Conservation (phyloP, 2,797 vertebrate species). For the Mormyrus proboscirostris region DNA sequence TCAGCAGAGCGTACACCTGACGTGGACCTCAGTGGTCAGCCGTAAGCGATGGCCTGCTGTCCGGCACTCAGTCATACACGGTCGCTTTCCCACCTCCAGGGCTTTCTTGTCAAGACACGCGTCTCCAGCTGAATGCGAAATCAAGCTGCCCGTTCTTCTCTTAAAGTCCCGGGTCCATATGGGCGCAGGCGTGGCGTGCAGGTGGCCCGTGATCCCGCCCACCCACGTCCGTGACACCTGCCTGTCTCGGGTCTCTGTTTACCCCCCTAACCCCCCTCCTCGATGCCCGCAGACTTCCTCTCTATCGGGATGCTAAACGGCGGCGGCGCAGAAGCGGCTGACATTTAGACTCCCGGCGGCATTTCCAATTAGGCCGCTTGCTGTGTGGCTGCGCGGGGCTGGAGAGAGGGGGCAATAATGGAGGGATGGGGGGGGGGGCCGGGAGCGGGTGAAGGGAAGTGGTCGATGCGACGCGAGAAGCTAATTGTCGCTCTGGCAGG, state of each 20-base stretch:
- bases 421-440: not conserved
- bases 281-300: slow-evolving; percentile 9
- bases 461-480: slow-evolving; percentile 23
- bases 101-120: not conserved
- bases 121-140: not conserved
- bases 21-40: not conserved
- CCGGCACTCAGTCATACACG: not conserved
- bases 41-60: not conserved
- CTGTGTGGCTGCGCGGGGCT: slow-evolving; percentile 18
- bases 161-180: not conserved
- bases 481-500: not conserved
- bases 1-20: not conserved
- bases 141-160: not conserved
- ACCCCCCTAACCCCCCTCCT: too few relatives aligned
- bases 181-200: not conserved
- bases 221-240: not conserved
- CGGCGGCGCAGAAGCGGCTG: slow-evolving; percentile 18
- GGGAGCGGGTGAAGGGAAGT: not conserved
- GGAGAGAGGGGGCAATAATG: slow-evolving; percentile 10
- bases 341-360: slow-evolving; percentile 19
- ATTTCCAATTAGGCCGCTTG: slow-evolving; percentile 6
- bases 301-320: slow-evolving; percentile 28
- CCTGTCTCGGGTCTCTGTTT: not conserved
- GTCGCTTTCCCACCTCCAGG: not conserved
- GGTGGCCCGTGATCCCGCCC: not conserved